Percentiles rank a stretch among this genome's conserved stretches.
Evolutionary conservation across 2,888 invertebrate genomes (phyloP).

Genomic region (Meiosimyza decipiens): DNA sequence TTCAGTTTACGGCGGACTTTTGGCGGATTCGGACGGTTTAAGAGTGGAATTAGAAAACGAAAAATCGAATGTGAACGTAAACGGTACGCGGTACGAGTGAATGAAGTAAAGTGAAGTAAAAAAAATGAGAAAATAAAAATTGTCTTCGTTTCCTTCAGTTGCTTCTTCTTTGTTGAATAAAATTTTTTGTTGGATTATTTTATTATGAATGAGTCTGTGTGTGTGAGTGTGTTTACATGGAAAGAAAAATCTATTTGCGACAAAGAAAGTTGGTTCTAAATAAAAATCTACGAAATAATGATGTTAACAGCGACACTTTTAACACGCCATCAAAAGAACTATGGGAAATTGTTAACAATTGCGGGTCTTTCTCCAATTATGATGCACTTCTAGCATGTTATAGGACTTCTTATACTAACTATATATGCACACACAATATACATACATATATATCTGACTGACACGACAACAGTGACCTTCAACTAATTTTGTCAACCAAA

Average conservation of each 20-base stretch:
- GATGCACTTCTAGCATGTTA: no score
- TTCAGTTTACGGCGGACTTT: slow-evolving; percentile 61
- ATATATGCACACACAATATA: no score
- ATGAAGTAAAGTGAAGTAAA: neutral
- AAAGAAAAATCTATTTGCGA: slow-evolving; percentile 25
- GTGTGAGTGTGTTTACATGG: slow-evolving; percentile 25
- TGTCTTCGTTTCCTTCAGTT: neutral
- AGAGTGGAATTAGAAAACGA: slow-evolving; percentile 27
- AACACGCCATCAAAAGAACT: no score
- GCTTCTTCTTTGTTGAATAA: slow-evolving; percentile 15
- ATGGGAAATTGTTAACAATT: no score
- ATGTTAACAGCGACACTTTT: no score
- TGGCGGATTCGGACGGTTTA: slow-evolving; percentile 55
- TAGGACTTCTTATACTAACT: no score
- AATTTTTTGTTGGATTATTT: slow-evolving; percentile 37
- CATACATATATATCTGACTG: no score
- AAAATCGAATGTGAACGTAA: slow-evolving; percentile 22
- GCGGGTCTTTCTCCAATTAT: no score
- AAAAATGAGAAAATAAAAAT: neutral
- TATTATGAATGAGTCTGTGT: slow-evolving; percentile 47
- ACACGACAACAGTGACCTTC: no score
- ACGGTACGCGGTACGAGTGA: slow-evolving; percentile 32
- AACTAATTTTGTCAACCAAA: no score
- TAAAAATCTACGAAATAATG: no score
- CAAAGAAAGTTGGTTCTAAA: neutral